A percentile compares a stretch with the other conserved stretches of the same genome.
Conservation (phyloP, 2,797 vertebrate genomes). For the Megaceryle alcyon region DNA sequence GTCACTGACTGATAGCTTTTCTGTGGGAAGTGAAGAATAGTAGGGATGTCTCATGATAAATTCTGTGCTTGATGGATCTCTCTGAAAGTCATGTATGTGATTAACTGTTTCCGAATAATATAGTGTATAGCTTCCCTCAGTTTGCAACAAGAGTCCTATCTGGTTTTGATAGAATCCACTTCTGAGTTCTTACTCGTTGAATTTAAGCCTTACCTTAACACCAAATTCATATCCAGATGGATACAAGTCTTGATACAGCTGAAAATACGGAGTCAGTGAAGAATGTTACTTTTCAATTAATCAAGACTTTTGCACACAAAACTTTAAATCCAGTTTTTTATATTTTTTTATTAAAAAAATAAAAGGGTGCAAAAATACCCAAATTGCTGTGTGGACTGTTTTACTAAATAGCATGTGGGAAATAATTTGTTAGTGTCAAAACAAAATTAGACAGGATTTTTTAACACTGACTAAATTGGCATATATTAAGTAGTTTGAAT, state of each 20-base stretch:
- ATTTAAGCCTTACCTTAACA: neutral
- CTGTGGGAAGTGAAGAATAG: neutral
- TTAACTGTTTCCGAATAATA: neutral
- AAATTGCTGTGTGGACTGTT: neutral
- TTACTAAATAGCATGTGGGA: neutral
- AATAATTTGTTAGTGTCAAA: constrained; percentile 31
- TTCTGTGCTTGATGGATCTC: neutral
- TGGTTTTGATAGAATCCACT: neutral
- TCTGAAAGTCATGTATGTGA: neutral
- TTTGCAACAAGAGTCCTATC: neutral
- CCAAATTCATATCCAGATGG: neutral
- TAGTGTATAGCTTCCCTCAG: neutral
- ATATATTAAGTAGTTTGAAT: constrained; percentile 26
- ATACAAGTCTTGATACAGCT: neutral
- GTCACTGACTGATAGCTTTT: neutral
- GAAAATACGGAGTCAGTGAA: neutral
- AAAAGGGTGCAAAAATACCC: neutral
- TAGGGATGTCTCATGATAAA: neutral
- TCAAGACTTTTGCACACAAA: neutral
- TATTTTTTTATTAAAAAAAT: neutral
- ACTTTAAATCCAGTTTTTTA: neutral
- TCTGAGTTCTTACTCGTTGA: neutral
- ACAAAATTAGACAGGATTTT: constrained; percentile 22
- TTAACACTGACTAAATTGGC: constrained; percentile 1
- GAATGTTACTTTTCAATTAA: neutral